These are phyloP conservation scores for Cyphomyrmex costatus DNA, from an alignment of 1,140 invertebrate genomes.

Conservation along the genomic window DNA sequence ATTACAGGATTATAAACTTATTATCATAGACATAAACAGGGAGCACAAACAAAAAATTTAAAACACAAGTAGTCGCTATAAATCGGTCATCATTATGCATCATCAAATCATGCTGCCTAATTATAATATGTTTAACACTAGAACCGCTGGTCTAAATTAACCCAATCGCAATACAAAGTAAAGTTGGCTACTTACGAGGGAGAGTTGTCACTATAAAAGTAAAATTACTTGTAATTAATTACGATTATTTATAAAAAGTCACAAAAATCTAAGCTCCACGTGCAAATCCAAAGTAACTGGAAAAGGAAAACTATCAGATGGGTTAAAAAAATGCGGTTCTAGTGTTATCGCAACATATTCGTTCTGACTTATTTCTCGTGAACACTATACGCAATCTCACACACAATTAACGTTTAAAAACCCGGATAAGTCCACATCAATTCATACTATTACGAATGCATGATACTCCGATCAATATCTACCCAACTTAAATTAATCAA, in stretches of 20 bases:
- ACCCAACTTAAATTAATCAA: background rate
- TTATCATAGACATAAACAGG: too few species aligned
- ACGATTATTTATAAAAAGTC: too few species aligned
- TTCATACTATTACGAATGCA: slow-evolving; percentile 11
- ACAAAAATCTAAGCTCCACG: too few species aligned
- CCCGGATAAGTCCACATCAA: background rate
- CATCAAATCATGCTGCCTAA: slow-evolving; percentile 14
- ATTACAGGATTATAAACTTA: background rate
- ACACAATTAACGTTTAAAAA: background rate
- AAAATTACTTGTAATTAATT: too few species aligned
- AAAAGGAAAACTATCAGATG: too few species aligned
- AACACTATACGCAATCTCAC: slow-evolving; percentile 1
- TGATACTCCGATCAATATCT: background rate
- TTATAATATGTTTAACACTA: background rate
- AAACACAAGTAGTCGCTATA: background rate
- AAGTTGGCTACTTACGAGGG: too few species aligned
- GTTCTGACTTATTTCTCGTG: background rate
- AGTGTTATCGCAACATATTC: background rate
- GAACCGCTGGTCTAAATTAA: too few species aligned
- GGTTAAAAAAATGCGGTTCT: too few species aligned
- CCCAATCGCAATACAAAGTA: too few species aligned
- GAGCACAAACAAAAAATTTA: background rate
- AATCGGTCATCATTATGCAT: slow-evolving; percentile 14
- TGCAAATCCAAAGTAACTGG: too few species aligned
- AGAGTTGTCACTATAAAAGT: too few species aligned